phyloP scores from a whole-genome alignment of 2,888 invertebrate species.

The Geotrupes spiniger region DNA sequence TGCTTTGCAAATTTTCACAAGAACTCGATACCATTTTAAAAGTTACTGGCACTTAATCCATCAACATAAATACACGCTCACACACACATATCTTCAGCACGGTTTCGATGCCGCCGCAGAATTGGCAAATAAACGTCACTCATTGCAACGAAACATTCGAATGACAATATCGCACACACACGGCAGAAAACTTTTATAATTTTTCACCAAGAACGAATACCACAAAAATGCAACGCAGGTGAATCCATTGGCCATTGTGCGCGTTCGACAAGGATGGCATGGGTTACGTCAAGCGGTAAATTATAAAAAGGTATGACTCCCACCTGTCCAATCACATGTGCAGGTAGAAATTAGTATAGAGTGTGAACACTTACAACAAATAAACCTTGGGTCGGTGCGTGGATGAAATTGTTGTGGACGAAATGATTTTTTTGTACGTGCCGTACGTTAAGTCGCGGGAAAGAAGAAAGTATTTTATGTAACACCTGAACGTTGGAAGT shows the following conservation, averaged over 20 bases:
- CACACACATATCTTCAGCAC: too few species aligned
- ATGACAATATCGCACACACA: neutral
- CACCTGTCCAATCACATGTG: conserved; percentile 24
- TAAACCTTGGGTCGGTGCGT: neutral
- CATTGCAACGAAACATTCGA: neutral
- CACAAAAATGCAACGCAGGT: too few species aligned
- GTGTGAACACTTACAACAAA: conserved; percentile 4
- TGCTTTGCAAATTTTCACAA: conserved; percentile 10
- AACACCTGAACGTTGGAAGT: too few species aligned
- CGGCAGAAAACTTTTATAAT: neutral
- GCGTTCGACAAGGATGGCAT: conserved; percentile 7
- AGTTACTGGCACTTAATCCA: too few species aligned
- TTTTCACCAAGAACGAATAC: conserved; percentile 2
- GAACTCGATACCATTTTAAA: conserved; percentile 9
- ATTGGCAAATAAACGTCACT: neutral
- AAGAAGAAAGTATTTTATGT: too few species aligned
- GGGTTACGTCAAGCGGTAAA: conserved; percentile 19
- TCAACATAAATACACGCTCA: too few species aligned
- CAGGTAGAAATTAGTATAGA: conserved; percentile 6
- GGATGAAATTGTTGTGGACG: too few species aligned
- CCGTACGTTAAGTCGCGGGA: too few species aligned
- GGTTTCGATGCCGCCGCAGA: too few species aligned
- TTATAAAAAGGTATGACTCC: conserved; percentile 26
- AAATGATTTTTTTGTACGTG: too few species aligned
- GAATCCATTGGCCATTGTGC: neutral